A percentile compares a stretch with the other conserved stretches of the same genome.
phyloP scores from a whole-genome alignment of 2,888 invertebrate species.

The Glaucopsyche alexis region DNA sequence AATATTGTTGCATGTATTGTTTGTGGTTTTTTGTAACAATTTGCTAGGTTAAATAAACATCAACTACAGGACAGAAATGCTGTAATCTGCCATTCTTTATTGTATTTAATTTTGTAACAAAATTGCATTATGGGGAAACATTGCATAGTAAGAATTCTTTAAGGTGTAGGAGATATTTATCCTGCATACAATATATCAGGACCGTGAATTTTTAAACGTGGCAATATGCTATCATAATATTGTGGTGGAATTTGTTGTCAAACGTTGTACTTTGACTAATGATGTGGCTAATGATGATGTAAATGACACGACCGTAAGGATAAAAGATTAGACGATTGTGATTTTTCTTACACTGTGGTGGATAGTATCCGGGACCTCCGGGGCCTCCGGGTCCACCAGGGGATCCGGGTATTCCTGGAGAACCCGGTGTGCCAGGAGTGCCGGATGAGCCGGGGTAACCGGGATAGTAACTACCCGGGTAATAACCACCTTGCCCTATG shows the following conservation, averaged over 20 bases:
- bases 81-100: background rate
- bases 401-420: conserved; percentile 29
- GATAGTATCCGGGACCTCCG: conserved; percentile 29
- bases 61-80: background rate
- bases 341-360: conserved; percentile 18
- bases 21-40: background rate
- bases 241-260: no score
- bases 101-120: background rate
- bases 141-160: no score
- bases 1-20: background rate
- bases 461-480: conserved; percentile 34
- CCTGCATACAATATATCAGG: no score
- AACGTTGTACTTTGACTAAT: no score
- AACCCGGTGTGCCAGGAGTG: conserved; percentile 33
- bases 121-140: background rate
- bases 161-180: no score
- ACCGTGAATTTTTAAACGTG: no score
- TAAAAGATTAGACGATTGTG: background rate
- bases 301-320: background rate
- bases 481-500: conserved; percentile 31
- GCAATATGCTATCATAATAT: no score
- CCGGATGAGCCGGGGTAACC: conserved; percentile 29
- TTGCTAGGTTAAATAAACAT: background rate
- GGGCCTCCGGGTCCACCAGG: conserved; percentile 36
- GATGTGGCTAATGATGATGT: no score